These are phyloP conservation scores for Leptosomus discolor DNA, from an alignment of 2,113 vertebrate genomes.

Conservation along the genomic window DNA sequence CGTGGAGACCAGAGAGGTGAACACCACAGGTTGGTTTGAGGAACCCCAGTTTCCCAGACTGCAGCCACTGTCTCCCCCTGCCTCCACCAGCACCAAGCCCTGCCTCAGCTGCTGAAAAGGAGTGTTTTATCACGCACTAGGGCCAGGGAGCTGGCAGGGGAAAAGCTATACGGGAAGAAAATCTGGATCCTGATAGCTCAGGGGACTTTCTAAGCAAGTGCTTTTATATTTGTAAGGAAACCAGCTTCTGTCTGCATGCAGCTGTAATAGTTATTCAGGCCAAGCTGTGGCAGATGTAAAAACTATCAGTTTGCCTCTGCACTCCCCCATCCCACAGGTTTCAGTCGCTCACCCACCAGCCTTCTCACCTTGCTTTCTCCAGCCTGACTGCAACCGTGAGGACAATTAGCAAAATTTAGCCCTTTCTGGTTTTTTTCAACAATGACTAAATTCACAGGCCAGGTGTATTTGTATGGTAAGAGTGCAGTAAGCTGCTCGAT, in stretches of 20 bases:
- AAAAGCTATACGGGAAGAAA: not conserved
- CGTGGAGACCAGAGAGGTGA: not conserved
- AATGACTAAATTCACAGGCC: not conserved
- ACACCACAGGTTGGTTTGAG: not conserved
- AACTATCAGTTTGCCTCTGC: not conserved
- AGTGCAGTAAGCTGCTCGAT: not conserved
- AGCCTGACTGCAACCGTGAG: not conserved
- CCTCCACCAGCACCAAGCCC: not conserved
- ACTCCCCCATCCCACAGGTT: not conserved
- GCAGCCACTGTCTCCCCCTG: not conserved
- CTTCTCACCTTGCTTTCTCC: not conserved
- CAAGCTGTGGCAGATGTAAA: not conserved
- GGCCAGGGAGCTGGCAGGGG: not conserved
- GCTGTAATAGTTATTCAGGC: not conserved
- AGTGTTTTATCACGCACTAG: accelerated
- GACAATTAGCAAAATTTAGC: not conserved
- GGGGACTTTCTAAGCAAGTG: not conserved
- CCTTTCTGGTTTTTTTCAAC: not conserved
- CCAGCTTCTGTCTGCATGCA: not conserved
- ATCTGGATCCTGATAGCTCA: not conserved
- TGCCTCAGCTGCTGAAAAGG: not conserved
- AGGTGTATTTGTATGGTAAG: not conserved
- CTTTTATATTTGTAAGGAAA: not conserved
- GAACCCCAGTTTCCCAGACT: not conserved
- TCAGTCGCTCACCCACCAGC: not conserved